Evolutionary conservation across 2,797 vertebrate genomes (phyloP), one percentile per base, ranked within the genome.

Genomic region (Columba guinea): DNA sequence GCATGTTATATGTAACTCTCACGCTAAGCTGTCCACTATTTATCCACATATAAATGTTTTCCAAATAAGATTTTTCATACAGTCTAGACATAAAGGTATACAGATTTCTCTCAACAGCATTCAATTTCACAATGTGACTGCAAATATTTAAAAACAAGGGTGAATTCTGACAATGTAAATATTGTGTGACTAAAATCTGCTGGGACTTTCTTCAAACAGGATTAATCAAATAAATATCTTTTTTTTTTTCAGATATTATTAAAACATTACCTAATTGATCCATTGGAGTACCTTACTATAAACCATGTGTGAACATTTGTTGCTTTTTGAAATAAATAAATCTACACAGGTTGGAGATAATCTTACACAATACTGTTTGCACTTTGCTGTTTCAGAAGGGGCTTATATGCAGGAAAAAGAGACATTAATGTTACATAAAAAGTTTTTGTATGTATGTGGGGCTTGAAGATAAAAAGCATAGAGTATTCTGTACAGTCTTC

Each of bases 41-140:
- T 67, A 69, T 67, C 9, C 23, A 71, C 15, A 32, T 37, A 62
- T 67, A 2, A 81, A 62, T 35, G 4, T 39, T 89, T 89, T 46
- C n/a, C 27, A 84, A 49, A 4, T 17, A 62, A 85, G 22, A 39
- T 28, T 4, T 17, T 84, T 77, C 34, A 41, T 51, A 46, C 2
- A 28, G 2, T 69, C 34, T 35, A 92, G 28, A 39, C 6, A 20
- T 44, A 79, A 62, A 81, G 0, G 3, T 23, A 24, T 30, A 44
- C 4, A 64, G 11, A 37, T 28, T 75, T 82, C 12, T 71, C 75
- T 65, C 35, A 64, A 5, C 11, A 63, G 1, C 27, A 53, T 46
- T 2, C 10, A 3, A 24, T 11, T 56, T 63, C 39, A 53, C 15
- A 83, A 23, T 4, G 5, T 76, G 34, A 32, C n/a, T 0, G 1